These are phyloP conservation scores for Mastomys coucha DNA, from an alignment of 2,113 vertebrate genomes.

Conservation along the genomic window DNA sequence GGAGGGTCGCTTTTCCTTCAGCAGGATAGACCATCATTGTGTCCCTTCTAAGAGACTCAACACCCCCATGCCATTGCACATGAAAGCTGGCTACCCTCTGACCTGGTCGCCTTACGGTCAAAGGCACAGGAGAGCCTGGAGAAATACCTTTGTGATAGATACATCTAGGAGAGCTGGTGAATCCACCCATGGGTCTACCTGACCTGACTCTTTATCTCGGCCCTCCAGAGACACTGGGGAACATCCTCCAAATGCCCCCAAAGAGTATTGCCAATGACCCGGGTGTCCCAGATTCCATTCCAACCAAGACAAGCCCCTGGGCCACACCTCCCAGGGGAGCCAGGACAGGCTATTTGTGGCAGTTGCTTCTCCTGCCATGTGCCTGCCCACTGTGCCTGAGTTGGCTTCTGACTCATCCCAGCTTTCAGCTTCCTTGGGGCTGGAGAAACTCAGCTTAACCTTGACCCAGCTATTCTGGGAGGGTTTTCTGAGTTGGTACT, in stretches of 20 bases:
- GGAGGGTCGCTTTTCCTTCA: not conserved
- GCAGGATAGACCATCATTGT: not conserved
- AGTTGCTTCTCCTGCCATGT: not conserved
- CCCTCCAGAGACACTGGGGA: not conserved
- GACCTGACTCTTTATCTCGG: not conserved
- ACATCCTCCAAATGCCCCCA: not conserved
- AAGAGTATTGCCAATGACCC: not conserved
- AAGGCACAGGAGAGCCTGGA: not conserved
- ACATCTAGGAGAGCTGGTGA: not conserved
- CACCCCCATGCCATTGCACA: not conserved
- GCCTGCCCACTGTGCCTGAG: slow-evolving; percentile 37
- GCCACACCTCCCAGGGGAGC: slow-evolving; percentile 55
- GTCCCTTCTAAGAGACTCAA: not conserved
- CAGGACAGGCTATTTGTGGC: slow-evolving; percentile 63
- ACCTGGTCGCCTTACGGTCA: not conserved
- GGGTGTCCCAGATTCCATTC: slow-evolving; percentile 14
- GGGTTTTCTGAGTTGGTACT: not conserved
- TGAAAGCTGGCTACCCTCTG: not conserved
- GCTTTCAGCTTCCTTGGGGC: slow-evolving; percentile 55
- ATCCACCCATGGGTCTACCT: not conserved
- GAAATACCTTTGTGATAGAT: not conserved
- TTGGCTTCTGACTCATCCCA: slow-evolving; percentile 70
- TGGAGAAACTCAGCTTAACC: not conserved
- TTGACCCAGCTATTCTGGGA: slow-evolving; percentile 53
- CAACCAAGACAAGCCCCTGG: not conserved